Evolutionary conservation across 2,888 invertebrate species (phyloP), one percentile per base, ranked within the genome.

Genomic region (Clistopyga incitator): DNA sequence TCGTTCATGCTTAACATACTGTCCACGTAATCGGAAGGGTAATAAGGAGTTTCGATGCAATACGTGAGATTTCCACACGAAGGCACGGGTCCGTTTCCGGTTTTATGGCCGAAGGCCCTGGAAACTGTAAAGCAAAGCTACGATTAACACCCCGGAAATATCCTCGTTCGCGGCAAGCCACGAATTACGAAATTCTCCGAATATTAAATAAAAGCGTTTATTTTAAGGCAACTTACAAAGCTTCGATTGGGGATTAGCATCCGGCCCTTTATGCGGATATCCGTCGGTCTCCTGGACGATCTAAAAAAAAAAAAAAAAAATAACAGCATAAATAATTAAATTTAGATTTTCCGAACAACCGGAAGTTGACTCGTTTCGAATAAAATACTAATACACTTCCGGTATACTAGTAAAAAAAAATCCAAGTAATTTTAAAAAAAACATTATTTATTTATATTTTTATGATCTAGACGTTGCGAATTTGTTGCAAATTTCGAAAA

Each of bases 31-130:
- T 86, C 80, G 11, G 61, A 76, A 0, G 89, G 89, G 65, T 90
- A 90, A 42, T 84, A 64, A 0, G 86, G 54, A 10, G 84, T 84
- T 0, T 86, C 64, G 10, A 85, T 86, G 80, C 89, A 90, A 59
- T 84, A 87, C 0, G 86, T 87, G 1, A 67, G 61, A 38, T 67
- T 74, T 10, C 67, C 13, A 71, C 86, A 86, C 8, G 74, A 38
- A 23, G 85, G 85, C n/a, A 81, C 84, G 34, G 77, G 77, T 4
- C 81, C 78, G 23, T 56, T 52, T 18, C 15, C 25, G 20, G 54
- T 71, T 11, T n/a, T 50, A 20, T 11, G 20, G 18, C 75, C 38
- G 18, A 20, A 20, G 13, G 3, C 20, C 20, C 15, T 68, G 11
- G 29, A 6, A 1, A 15, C 56, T 76, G 34, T 29, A 76, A 76